Conservation (phyloP, 53 echinoderm and acorn worm species). For the Holothuria leucospilota region DNA sequence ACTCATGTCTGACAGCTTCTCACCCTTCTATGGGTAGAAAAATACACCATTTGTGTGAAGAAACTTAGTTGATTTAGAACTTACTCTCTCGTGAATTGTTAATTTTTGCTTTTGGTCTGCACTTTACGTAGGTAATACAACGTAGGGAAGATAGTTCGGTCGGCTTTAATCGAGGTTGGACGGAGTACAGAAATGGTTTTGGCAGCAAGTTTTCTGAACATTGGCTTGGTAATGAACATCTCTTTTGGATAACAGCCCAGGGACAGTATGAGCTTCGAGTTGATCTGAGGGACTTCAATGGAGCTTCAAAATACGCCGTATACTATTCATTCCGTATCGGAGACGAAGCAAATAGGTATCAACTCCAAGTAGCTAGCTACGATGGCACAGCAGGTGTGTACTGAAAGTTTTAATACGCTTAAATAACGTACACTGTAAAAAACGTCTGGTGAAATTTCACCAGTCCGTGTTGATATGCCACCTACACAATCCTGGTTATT, state of each 20-base stretch:
- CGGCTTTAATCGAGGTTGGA: constrained; percentile 65
- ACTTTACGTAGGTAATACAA: constrained; percentile 66
- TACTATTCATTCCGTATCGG: constrained; percentile 77
- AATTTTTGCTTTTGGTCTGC: no score
- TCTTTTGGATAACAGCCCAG: constrained; percentile 64
- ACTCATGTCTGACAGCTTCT: no score
- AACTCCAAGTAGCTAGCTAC: constrained; percentile 66
- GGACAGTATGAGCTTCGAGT: constrained; percentile 62
- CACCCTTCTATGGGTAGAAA: no score
- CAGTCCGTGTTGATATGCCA: no score
- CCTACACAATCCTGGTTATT: no score
- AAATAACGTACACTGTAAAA: no score
- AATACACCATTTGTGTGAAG: no score
- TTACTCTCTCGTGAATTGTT: no score
- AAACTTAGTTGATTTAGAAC: no score
- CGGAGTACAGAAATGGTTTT: not conserved
- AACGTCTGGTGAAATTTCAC: no score
- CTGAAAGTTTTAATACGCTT: no score
- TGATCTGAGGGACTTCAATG: constrained; percentile 68
- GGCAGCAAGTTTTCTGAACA: constrained; percentile 52
- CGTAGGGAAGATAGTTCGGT: constrained; percentile 66
- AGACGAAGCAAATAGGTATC: constrained; percentile 64
- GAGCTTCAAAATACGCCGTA: constrained; percentile 46
- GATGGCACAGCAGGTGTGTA: constrained; percentile 66
- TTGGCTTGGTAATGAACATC: constrained; percentile 79